Evolutionary conservation across 2,888 invertebrate species (phyloP).

Genomic region (Ferrisia virgata): DNA sequence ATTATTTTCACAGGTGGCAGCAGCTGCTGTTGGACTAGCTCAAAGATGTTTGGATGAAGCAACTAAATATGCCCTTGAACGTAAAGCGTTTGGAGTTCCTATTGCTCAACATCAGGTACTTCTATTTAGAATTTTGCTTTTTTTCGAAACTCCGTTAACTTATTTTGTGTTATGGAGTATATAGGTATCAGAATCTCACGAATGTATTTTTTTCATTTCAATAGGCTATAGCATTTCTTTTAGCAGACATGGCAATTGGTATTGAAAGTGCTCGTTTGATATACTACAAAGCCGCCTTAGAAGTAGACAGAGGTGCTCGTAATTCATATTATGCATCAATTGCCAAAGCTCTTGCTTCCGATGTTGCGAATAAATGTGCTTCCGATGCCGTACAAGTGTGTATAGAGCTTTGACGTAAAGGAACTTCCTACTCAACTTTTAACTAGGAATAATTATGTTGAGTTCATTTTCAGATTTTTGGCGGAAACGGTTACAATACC

Average conservation of each 20-base stretch:
- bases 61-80: conserved; percentile 82
- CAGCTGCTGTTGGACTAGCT: conserved; percentile 86
- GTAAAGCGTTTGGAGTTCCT: conserved; percentile 87
- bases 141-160: too few species aligned
- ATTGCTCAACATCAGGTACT: conserved; percentile 67
- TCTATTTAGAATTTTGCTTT: too few species aligned
- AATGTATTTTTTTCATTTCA: too few species aligned
- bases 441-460: too few species aligned
- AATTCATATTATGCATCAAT: conserved; percentile 82
- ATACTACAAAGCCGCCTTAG: conserved; percentile 84
- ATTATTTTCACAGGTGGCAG: conserved; percentile 67
- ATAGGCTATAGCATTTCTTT: conserved; percentile 90
- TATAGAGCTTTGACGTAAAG: too few species aligned
- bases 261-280: conserved; percentile 83
- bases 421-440: too few species aligned
- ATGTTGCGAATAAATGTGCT: conserved; percentile 90
- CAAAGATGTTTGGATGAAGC: conserved; percentile 91
- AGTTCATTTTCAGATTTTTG: conserved; percentile 68
- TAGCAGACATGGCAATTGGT: conserved; percentile 93
- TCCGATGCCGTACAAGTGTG: conserved; percentile 79
- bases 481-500: conserved; percentile 92
- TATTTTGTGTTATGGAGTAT: too few species aligned
- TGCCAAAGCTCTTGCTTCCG: conserved; percentile 90
- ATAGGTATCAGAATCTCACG: too few species aligned
- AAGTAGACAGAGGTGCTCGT: conserved; percentile 73